These are phyloP conservation scores for Hystrix cristata DNA, from an alignment of 2,113 vertebrate genomes.

Conservation along the genomic window DNA sequence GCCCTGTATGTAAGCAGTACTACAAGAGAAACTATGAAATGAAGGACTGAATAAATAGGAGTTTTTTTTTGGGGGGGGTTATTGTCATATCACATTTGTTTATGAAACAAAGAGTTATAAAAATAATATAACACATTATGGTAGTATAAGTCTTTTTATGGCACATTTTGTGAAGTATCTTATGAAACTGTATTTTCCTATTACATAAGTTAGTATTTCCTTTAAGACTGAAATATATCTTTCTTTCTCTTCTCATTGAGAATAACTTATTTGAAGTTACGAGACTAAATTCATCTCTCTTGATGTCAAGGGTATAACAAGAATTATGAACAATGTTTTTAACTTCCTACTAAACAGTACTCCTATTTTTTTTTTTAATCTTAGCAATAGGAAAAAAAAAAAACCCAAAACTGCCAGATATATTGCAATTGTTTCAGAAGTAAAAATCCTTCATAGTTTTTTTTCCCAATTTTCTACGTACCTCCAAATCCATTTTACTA, in stretches of 20 bases:
- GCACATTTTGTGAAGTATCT: not conserved
- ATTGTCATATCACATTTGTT: constrained; percentile 21
- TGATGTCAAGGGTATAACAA: not conserved
- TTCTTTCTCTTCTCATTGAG: not conserved
- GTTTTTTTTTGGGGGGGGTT: not conserved
- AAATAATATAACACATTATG: constrained; percentile 14
- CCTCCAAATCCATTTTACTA: not conserved
- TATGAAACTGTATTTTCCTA: not conserved
- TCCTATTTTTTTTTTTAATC: not conserved
- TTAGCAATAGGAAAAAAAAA: not conserved
- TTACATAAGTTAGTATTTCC: not conserved
- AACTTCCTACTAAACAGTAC: not conserved
- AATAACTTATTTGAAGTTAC: not conserved
- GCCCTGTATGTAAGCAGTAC: not conserved
- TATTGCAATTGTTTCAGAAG: not conserved
- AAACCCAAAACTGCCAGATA: not conserved
- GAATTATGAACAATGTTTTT: not conserved
- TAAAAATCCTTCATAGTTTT: not conserved
- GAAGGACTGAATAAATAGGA: not conserved
- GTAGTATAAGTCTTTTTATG: not conserved
- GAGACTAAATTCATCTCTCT: not conserved
- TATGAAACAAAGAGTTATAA: constrained; percentile 15
- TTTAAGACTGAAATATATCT: not conserved
- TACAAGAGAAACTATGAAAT: not conserved
- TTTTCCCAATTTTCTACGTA: not conserved